These are phyloP conservation scores for Microcebus jonahi DNA, from an alignment of 2,113 vertebrate genomes.

Conservation along the genomic window DNA sequence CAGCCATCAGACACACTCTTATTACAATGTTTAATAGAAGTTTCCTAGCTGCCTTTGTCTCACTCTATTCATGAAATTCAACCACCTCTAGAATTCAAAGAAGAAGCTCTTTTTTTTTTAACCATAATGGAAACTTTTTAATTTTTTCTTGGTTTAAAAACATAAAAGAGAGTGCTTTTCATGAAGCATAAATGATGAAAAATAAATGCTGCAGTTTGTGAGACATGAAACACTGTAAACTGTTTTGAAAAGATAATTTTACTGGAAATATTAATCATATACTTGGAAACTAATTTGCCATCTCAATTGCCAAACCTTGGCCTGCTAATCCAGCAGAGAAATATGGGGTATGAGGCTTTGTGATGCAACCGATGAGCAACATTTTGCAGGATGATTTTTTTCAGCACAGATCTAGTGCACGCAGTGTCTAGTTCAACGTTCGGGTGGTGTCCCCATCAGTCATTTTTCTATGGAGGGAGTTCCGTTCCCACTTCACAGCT, in stretches of 20 bases:
- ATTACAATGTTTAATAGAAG: neutral
- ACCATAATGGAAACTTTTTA: neutral
- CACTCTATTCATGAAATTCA: neutral
- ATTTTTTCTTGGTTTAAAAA: conserved; percentile 58
- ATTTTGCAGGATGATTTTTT: neutral
- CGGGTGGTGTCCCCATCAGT: neutral
- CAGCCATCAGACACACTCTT: neutral
- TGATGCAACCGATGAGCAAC: neutral
- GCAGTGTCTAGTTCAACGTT: neutral
- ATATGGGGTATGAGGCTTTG: neutral
- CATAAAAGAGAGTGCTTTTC: neutral
- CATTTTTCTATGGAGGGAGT: neutral
- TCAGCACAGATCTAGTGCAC: neutral
- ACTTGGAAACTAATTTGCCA: conserved; percentile 60
- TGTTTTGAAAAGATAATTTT: conserved; percentile 61
- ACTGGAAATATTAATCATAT: conserved; percentile 50
- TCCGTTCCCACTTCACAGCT: neutral
- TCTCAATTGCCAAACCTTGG: neutral
- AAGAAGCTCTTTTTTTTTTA: neutral
- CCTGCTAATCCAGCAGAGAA: neutral
- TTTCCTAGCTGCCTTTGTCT: neutral
- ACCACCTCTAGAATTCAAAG: conserved; percentile 13
- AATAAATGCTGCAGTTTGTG: conserved; percentile 50
- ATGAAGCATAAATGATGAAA: conserved; percentile 32
- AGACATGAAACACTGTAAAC: conserved; percentile 44